Conservation (phyloP, 2,797 vertebrate genomes). For the Distichodus sexfasciatus region DNA sequence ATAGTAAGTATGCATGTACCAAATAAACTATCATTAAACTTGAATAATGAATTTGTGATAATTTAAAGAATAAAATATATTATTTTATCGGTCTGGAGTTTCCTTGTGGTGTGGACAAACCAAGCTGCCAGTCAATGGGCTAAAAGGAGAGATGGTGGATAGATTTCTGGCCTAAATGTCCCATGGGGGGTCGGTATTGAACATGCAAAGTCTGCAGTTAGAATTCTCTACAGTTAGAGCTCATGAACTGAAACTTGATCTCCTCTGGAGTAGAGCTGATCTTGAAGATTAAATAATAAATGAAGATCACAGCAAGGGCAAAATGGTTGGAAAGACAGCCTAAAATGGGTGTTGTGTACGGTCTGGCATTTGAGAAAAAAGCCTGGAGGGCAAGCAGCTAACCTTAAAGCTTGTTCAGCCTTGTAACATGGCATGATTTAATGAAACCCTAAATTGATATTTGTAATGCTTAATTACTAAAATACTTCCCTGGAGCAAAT, state of each 20-base stretch:
- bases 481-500: slow-evolving; percentile 18
- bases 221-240: slow-evolving; percentile 30
- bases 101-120: background rate
- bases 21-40: too few relatives aligned
- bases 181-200: slow-evolving; percentile 28
- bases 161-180: slow-evolving; percentile 34
- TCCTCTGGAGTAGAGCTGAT: slow-evolving; percentile 40
- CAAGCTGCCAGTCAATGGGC: slow-evolving; percentile 7
- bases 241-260: slow-evolving; percentile 53
- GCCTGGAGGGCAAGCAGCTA: slow-evolving; percentile 25
- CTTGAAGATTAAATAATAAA: slow-evolving; percentile 54
- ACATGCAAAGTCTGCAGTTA: slow-evolving; percentile 22
- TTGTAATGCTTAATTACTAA: slow-evolving; percentile 14
- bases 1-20: too few relatives aligned
- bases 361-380: background rate
- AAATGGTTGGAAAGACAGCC: slow-evolving; percentile 7
- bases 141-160: slow-evolving; percentile 29
- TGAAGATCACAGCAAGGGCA: slow-evolving; percentile 50
- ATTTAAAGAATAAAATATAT: too few relatives aligned
- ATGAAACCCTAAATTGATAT: slow-evolving; percentile 26
- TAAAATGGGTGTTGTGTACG: background rate
- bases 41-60: too few relatives aligned
- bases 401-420: slow-evolving; percentile 9
- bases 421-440: slow-evolving; percentile 5
- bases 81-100: too few relatives aligned